phyloP scores from a whole-genome alignment of 2,797 vertebrate species.

The Cyclura pinguis region DNA sequence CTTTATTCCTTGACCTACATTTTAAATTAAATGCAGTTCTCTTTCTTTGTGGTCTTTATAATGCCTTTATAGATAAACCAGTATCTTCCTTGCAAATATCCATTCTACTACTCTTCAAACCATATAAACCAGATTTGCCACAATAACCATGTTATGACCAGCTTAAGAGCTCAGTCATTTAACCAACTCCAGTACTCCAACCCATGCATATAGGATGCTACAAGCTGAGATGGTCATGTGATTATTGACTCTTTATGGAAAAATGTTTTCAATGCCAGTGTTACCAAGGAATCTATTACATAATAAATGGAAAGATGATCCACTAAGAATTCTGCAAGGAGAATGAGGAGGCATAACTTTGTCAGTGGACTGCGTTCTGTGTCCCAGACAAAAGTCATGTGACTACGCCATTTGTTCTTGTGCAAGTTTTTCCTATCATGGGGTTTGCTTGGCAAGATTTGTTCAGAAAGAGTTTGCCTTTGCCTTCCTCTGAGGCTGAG shows the following conservation, averaged over 20 bases:
- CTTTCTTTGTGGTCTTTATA: constrained; percentile 50
- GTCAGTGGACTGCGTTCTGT: not conserved
- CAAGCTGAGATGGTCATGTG: not conserved
- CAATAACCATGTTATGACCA: constrained; percentile 60
- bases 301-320: not conserved
- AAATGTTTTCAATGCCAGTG: not conserved
- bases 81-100: constrained; percentile 33
- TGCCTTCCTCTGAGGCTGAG: no score
- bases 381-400: no score
- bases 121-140: constrained; percentile 64
- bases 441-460: no score
- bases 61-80: constrained; percentile 40
- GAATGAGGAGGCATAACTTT: not conserved
- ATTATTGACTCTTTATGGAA: not conserved
- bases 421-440: no score
- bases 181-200: not conserved
- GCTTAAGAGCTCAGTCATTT: constrained; percentile 18
- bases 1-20: constrained; percentile 61
- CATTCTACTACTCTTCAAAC: not conserved
- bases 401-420: not conserved
- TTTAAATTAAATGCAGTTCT: constrained; percentile 60
- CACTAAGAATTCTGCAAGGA: not conserved
- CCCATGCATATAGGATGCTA: no score
- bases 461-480: no score
- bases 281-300: not conserved